Percentiles rank a stretch among this genome's conserved stretches.
Evolutionary conservation across 1,140 invertebrate genomes (phyloP).

Genomic region (Cataglyphis hispanica): DNA sequence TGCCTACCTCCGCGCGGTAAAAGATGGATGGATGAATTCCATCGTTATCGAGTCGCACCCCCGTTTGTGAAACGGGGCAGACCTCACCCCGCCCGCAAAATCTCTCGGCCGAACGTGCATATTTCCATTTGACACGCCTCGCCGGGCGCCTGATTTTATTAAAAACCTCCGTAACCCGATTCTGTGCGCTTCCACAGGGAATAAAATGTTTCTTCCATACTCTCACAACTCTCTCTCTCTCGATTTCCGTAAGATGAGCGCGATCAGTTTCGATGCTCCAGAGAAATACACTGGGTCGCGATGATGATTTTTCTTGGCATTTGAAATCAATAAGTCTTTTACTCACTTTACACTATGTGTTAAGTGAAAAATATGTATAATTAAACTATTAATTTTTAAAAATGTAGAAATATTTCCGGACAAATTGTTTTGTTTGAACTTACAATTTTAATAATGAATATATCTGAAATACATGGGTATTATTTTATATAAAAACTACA

Average conservation of each 20-base stretch:
- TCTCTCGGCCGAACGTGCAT: slow-evolving; percentile 77
- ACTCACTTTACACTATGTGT: not conserved
- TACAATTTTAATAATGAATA: not conserved
- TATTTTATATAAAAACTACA: too few species aligned
- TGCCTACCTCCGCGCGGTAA: slow-evolving; percentile 27
- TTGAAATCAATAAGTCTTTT: not conserved
- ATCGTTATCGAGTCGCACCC: slow-evolving; percentile 79
- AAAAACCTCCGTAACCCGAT: slow-evolving; percentile 77
- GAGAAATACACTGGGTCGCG: not conserved
- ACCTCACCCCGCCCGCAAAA: slow-evolving; percentile 76
- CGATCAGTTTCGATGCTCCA: slow-evolving; percentile 16
- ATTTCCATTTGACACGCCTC: slow-evolving; percentile 79
- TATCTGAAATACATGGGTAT: too few species aligned
- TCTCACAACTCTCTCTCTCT: slow-evolving; percentile 42
- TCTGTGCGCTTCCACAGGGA: slow-evolving; percentile 45
- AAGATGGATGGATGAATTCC: slow-evolving; percentile 74
- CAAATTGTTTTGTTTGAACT: not conserved
- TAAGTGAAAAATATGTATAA: not conserved
- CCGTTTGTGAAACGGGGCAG: slow-evolving; percentile 76
- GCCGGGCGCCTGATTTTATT: slow-evolving; percentile 78
- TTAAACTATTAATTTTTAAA: not conserved
- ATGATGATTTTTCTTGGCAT: not conserved
- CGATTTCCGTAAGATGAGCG: slow-evolving; percentile 36
- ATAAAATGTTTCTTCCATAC: slow-evolving; percentile 57
- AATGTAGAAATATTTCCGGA: not conserved